phyloP scores from a whole-genome alignment of 37 sponge, comb jelly and placozoan genomes.

The Axinella damicornis region DNA sequence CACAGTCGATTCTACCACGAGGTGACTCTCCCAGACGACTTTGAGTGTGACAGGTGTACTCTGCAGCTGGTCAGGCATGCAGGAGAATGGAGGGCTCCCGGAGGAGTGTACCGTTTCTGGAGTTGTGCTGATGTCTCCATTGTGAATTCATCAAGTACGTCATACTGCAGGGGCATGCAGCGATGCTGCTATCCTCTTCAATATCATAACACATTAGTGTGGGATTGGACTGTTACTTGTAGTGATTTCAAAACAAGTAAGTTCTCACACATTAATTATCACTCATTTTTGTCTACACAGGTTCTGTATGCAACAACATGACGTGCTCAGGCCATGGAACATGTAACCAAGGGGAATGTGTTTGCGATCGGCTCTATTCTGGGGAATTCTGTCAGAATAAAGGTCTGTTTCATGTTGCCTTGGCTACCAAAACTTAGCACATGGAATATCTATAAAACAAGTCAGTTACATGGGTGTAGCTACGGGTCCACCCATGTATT shows the following conservation, averaged over 20 bases:
- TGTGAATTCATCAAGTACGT: background rate
- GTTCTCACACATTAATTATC: too few relatives aligned
- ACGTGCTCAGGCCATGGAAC: constrained; percentile 56
- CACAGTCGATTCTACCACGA: background rate
- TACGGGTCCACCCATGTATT: too few relatives aligned
- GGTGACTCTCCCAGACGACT: constrained; percentile 49
- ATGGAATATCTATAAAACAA: too few relatives aligned
- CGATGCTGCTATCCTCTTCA: too few relatives aligned
- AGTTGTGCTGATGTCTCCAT: constrained; percentile 71
- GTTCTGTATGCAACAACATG: constrained; percentile 19
- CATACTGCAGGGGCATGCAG: background rate
- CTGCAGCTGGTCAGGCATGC: constrained; percentile 77
- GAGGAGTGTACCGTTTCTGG: constrained; percentile 71
- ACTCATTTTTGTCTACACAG: background rate
- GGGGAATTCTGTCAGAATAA: constrained; percentile 64
- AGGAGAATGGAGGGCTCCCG: constrained; percentile 64
- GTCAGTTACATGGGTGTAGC: too few relatives aligned
- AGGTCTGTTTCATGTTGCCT: constrained; percentile 9
- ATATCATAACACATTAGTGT: too few relatives aligned
- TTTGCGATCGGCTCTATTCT: constrained; percentile 39
- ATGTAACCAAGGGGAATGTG: constrained; percentile 40
- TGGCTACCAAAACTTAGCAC: too few relatives aligned
- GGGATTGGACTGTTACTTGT: too few relatives aligned
- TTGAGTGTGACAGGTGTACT: constrained; percentile 60
- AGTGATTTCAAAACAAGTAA: too few relatives aligned